Evolutionary conservation across 1,140 invertebrate species (phyloP).

Genomic region (Drosophila insularis): DNA sequence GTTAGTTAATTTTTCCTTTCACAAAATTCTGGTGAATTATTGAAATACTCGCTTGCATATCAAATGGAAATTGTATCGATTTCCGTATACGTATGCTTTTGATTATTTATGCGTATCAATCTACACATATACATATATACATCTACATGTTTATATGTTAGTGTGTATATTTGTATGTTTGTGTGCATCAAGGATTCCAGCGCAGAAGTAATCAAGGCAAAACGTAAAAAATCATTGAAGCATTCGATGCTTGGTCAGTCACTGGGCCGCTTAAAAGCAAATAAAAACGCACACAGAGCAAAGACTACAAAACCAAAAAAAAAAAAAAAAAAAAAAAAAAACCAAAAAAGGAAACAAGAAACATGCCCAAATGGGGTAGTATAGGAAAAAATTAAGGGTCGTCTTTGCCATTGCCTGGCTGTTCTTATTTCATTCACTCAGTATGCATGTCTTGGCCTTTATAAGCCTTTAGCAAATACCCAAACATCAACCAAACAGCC

Average conservation of each 20-base stretch:
- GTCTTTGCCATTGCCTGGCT: constrained; percentile 1
- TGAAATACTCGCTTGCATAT: constrained; percentile 44
- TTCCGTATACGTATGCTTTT: constrained; percentile 30
- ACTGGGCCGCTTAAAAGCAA: constrained; percentile 68
- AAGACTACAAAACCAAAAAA: constrained; percentile 35
- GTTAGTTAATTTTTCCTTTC: constrained; percentile 28
- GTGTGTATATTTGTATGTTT: constrained; percentile 8
- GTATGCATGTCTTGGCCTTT: constrained; percentile 17
- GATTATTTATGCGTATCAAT: constrained; percentile 58
- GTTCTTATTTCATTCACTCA: not conserved
- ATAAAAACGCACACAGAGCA: constrained; percentile 58
- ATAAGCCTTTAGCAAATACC: constrained; percentile 15
- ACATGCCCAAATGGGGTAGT: not conserved
- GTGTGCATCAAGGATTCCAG: constrained; percentile 8
- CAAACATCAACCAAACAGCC: constrained; percentile 1
- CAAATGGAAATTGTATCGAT: constrained; percentile 57
- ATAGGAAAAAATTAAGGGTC: not conserved
- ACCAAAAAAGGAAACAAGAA: not conserved
- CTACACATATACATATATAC: not conserved
- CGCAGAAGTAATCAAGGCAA: constrained; percentile 59
- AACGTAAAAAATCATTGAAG: constrained; percentile 50
- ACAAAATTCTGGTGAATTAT: constrained; percentile 35
- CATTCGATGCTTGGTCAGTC: constrained; percentile 44
- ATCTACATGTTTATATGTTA: not conserved
- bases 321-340: constrained; percentile 19